A percentile compares a stretch with the other conserved stretches of the same genome.
These are phyloP conservation scores for Drosophila stalkeri DNA, from an alignment of 2,888 invertebrate genomes.

Conservation along the genomic window DNA sequence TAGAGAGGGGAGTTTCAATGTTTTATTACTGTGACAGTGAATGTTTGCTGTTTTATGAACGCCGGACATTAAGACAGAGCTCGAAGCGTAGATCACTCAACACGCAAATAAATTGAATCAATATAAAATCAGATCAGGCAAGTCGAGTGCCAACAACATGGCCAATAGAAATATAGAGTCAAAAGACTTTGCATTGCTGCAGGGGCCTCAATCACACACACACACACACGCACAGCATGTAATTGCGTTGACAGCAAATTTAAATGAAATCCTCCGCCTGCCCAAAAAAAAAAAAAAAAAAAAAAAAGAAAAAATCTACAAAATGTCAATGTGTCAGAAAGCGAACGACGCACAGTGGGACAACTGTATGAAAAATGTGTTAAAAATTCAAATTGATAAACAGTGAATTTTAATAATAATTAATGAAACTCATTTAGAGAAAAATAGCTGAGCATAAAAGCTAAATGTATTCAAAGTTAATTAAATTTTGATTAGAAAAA, in stretches of 20 bases:
- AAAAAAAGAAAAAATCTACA: slow-evolving; percentile 14
- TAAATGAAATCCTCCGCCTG: slow-evolving; percentile 70
- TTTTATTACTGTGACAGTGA: slow-evolving; percentile 50
- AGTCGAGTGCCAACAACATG: slow-evolving; percentile 24
- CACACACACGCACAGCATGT: slow-evolving; percentile 14
- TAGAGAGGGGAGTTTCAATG: slow-evolving; percentile 13
- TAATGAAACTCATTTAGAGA: too few relatives aligned
- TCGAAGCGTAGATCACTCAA: slow-evolving; percentile 23
- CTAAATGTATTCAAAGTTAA: too few relatives aligned
- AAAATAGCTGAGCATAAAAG: too few relatives aligned
- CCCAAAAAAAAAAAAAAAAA: slow-evolving; percentile 3
- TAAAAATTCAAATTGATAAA: background rate
- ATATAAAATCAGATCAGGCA: slow-evolving; percentile 55
- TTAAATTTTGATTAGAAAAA: too few relatives aligned
- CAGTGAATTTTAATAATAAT: too few relatives aligned
- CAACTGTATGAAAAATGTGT: rapidly evolving
- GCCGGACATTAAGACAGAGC: slow-evolving; percentile 45
- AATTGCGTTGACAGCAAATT: slow-evolving; percentile 69
- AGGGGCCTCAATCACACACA: slow-evolving; percentile 12
- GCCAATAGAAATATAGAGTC: slow-evolving; percentile 19
- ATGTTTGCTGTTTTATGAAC: slow-evolving; percentile 26
- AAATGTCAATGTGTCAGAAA: slow-evolving; percentile 76
- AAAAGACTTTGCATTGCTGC: slow-evolving; percentile 21
- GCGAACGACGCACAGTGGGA: slow-evolving; percentile 53
- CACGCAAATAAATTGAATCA: slow-evolving; percentile 68